Base-by-base conservation (phyloP, 2,113 vertebrate genomes). In the Passerina amoena region DNA sequence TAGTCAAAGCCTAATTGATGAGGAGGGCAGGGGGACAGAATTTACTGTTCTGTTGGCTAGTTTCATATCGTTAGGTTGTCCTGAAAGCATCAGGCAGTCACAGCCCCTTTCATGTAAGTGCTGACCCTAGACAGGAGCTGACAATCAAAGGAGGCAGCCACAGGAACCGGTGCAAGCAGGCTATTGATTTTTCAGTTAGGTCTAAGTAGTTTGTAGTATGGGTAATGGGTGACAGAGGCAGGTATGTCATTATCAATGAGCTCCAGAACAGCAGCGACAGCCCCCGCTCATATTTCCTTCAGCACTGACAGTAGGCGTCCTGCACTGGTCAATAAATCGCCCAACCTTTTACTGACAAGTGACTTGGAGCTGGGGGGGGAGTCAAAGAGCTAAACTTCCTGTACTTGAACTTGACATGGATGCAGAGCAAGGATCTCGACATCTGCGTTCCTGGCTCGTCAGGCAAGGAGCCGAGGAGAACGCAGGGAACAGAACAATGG, bases 221-320 rank as follows among this genome's bases (percentile, higher is more conserved):
- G 98, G 98, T 99, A 99, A 99, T 99, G 98, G 99, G 99, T 98
- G 98, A 98, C 98, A 98, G 97, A 98, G 98, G 98, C 99, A 99
- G 98, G 98, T 99, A 99, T 99, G 99, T 99, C 99, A 99, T 99
- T 99, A 99, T 99, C 99, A 99, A 99, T 99, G 99, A 99, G 98
- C 97, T 98, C 98, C 96, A 97, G 98, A 98, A 98, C 98, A 98
- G 96, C 98, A 98, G 98, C 98, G 97, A 98, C 98, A 98, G 96
- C 98, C 97, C 98, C 98, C 97, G 95, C 98, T 99, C 98, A 99
- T 99, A 98, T 98, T 98, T 98, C 97, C 98, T 98, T 98, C 97
- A 97, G 96, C 97, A 97, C 98, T 99, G 99, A 99, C 98, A 98
- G 98, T 98, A 97, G 95, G 97, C 98, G 92, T 98, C 98, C 98